Evolutionary conservation across 2,888 invertebrate species (phyloP).

Genomic region (Amphipyra berbera): DNA sequence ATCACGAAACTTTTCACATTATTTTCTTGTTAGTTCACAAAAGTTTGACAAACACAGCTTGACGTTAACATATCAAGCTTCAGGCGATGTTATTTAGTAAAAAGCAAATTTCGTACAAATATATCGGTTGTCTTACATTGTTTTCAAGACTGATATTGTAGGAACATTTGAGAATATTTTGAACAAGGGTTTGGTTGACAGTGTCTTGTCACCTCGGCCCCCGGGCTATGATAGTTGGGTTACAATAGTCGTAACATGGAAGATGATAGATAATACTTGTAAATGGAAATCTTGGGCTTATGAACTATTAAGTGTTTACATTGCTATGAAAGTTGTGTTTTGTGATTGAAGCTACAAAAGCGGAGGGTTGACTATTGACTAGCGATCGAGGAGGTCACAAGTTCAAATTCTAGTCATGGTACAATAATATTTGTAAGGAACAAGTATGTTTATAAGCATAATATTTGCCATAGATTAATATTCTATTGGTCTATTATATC

Average conservation of each 20-base stretch:
- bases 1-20: slow-evolving; percentile 52
- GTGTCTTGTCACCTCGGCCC: slow-evolving; percentile 72
- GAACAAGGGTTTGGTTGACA: slow-evolving; percentile 72
- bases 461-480: no score
- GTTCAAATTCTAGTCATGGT: not conserved
- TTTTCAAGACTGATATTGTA: slow-evolving; percentile 66
- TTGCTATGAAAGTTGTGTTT: slow-evolving; percentile 39
- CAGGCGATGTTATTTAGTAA: slow-evolving; percentile 48
- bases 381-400: not conserved
- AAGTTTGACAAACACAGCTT: slow-evolving; percentile 56
- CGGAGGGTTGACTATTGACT: slow-evolving; percentile 22
- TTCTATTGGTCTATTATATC: no score
- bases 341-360: slow-evolving; percentile 10
- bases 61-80: slow-evolving; percentile 53
- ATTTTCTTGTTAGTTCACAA: slow-evolving; percentile 52
- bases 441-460: no score
- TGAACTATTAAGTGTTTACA: slow-evolving; percentile 49
- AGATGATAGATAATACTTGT: slow-evolving; percentile 60
- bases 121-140: slow-evolving; percentile 67
- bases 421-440: not conserved
- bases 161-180: slow-evolving; percentile 48
- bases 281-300: slow-evolving; percentile 58
- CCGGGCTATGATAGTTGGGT: slow-evolving; percentile 71
- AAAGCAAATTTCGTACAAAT: slow-evolving; percentile 48
- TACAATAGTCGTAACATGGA: slow-evolving; percentile 59